phyloP scores from a whole-genome alignment of 2,888 invertebrate species.

The Aleiodes testaceus region DNA sequence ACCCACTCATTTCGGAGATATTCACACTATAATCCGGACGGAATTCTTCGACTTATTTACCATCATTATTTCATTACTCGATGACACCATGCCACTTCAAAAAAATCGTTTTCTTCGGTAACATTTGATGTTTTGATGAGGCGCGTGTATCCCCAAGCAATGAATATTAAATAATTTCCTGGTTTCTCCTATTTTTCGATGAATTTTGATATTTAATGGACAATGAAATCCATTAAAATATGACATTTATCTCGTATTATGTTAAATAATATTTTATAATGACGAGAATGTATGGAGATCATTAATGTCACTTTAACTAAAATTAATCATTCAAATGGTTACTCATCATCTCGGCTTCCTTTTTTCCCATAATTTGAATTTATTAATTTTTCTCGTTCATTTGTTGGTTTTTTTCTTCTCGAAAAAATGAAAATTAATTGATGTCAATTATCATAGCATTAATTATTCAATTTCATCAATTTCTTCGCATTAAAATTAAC shows the following conservation, averaged over 20 bases:
- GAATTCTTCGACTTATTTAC: background rate
- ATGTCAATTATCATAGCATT: background rate
- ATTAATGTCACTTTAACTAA: constrained; percentile 19
- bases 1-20: no score
- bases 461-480: constrained; percentile 21
- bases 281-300: constrained; percentile 16
- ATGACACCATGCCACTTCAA: no score
- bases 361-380: constrained; percentile 12
- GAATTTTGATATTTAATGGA: background rate
- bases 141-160: background rate
- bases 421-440: constrained; percentile 6
- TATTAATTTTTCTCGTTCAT: background rate
- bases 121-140: no score
- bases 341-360: background rate
- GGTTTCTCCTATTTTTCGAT: background rate
- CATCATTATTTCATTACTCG: no score
- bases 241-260: constrained; percentile 20
- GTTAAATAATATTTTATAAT: constrained; percentile 11
- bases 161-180: background rate
- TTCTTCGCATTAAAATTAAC: background rate
- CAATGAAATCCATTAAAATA: constrained; percentile 11
- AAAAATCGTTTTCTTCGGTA: no score
- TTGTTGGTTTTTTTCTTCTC: background rate
- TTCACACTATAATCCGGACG: no score
- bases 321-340: constrained; percentile 29